A percentile compares a stretch with the other conserved stretches of the same genome.
These are phyloP conservation scores for Brachionus koreanus DNA, from an alignment of 1,140 invertebrate species.

Conservation along the genomic window DNA sequence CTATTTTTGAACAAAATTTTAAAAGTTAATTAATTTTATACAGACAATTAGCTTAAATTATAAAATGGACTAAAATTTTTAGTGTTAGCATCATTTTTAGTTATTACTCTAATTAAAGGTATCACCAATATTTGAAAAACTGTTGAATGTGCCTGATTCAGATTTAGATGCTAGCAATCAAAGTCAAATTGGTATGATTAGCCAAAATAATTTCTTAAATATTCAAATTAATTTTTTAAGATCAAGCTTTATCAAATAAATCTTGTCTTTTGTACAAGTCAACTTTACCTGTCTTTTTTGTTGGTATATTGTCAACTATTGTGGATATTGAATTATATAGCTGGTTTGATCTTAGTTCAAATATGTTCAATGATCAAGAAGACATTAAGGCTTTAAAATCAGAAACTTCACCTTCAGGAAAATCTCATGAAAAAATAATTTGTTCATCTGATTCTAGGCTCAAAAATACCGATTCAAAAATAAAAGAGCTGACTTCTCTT, in stretches of 20 bases:
- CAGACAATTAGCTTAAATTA: background rate
- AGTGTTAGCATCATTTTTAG: too few relatives aligned
- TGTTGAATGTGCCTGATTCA: background rate
- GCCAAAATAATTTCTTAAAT: background rate
- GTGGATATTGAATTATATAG: constrained; percentile 28
- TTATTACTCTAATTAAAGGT: background rate
- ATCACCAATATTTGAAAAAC: constrained; percentile 38
- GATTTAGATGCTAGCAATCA: background rate
- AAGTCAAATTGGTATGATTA: background rate
- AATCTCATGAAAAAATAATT: constrained; percentile 9
- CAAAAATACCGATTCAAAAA: background rate
- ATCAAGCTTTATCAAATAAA: constrained; percentile 2
- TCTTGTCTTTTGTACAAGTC: constrained; percentile 20
- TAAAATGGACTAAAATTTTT: background rate
- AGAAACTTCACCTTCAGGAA: constrained; percentile 18
- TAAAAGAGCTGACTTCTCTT: background rate
- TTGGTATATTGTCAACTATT: constrained; percentile 27
- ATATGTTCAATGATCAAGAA: background rate
- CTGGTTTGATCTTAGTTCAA: constrained; percentile 23
- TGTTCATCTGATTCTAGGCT: background rate
- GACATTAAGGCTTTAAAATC: background rate
- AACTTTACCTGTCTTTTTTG: constrained; percentile 34
- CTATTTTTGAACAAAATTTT: too few relatives aligned
- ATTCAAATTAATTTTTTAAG: background rate
- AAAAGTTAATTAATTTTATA: too few relatives aligned